Conservation (phyloP, 2,797 vertebrate genomes). For the Microctenopoma stevenorrisi region DNA sequence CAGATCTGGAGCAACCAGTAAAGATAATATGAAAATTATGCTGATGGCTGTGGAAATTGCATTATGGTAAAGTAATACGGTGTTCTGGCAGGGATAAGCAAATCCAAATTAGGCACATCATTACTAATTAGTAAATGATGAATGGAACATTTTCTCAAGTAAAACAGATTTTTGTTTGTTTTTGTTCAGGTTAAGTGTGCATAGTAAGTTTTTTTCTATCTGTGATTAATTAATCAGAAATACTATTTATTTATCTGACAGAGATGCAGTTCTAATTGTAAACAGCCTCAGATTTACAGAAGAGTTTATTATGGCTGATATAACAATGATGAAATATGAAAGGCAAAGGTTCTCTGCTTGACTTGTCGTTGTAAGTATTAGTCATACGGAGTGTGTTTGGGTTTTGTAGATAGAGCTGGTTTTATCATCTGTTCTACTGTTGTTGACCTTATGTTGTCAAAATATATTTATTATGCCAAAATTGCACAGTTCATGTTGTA, state of each 20-base stretch:
- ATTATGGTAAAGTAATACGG: constrained; percentile 7
- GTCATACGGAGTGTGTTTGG: neutral
- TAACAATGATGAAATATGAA: too few relatives aligned
- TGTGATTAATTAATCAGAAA: too few relatives aligned
- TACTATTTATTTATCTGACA: too few relatives aligned
- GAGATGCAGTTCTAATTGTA: neutral
- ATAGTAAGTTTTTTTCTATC: neutral
- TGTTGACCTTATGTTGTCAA: neutral
- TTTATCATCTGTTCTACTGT: neutral
- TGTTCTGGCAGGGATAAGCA: neutral
- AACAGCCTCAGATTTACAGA: too few relatives aligned
- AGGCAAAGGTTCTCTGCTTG: too few relatives aligned
- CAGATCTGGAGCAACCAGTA: neutral
- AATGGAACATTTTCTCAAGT: neutral
- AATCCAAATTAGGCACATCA: neutral
- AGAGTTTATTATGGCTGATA: too few relatives aligned
- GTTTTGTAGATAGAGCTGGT: neutral
- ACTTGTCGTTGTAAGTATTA: neutral
- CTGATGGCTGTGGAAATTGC: constrained; percentile 10
- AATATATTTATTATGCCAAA: neutral
- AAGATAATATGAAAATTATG: constrained; percentile 20
- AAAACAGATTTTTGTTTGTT: neutral
- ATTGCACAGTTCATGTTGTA: too few relatives aligned
- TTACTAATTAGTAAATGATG: constrained; percentile 10
- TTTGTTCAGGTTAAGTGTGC: neutral